Evolutionary conservation across 2,797 vertebrate species (phyloP), one percentile per base, ranked within the genome.

Genomic region (Xyrichtys novacula): DNA sequence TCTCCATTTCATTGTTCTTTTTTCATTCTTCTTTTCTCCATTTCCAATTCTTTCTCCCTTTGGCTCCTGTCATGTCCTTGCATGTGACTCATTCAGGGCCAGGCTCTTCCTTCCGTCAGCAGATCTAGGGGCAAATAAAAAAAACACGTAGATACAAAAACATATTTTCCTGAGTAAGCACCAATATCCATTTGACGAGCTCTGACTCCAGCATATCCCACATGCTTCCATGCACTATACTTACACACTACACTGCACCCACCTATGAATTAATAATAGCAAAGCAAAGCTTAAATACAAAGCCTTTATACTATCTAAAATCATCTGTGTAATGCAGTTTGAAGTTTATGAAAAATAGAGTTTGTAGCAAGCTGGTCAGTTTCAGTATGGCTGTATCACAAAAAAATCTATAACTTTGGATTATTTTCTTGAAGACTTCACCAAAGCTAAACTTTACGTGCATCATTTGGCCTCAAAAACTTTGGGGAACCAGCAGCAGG

Each of bases 61-160:
- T 75, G 64, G 44, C 77, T 71, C 57, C 69, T 70, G 47, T 59
- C 67, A 75, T 53, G 54, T 65, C 68, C 48, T 65, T 62, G 25
- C 28, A 6, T 68, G 62, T 88, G 83, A 86, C 68, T 84, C 78
- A 71, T 71, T 64, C 54, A 42, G 58, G 52, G 55, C 63, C 42
- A 31, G 20, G 2, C 49, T 75, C 47, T 67, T 78, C 43, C 38
- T 66, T 12, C 63, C 53, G 68, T 85, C 81, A 89, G 83, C 76
- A 74, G 47, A 77, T 86, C 68, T 64, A 15, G 7, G 65, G 43
- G 48, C 88, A 87, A 80, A 83, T 84, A 81, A 76, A 69, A 56
- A 68, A 77, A 69, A 38, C 38, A 29, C 34, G 8, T 57, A 38
- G 59, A 74, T 68, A 76, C 59, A 40, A 48, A 80, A 69, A 71